phyloP scores from a whole-genome alignment of 2,888 invertebrate genomes.

The Acheta domesticus region DNA sequence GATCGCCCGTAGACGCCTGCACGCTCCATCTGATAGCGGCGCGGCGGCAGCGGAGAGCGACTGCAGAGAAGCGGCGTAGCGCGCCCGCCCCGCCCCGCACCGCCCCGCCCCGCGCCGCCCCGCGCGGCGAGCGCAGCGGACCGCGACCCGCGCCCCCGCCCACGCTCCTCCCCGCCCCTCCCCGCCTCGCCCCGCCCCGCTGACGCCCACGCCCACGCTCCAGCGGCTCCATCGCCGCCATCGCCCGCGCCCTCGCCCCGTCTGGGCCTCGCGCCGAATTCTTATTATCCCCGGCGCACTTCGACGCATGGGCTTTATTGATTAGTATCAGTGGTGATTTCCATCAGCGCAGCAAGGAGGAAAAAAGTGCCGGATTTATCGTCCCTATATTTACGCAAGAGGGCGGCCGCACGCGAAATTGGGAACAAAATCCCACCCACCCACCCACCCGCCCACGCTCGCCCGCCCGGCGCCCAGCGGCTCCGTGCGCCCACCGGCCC shows the following conservation, averaged over 20 bases:
- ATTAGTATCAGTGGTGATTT: slow-evolving; percentile 2
- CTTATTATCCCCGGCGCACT: slow-evolving; percentile 2
- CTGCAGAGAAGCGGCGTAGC: too few relatives aligned
- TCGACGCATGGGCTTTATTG: neutral
- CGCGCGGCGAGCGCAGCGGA: too few relatives aligned
- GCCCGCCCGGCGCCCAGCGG: neutral
- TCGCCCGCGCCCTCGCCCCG: neutral
- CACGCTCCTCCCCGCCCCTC: too few relatives aligned
- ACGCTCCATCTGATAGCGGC: too few relatives aligned
- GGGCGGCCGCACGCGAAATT: neutral
- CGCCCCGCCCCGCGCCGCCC: too few relatives aligned
- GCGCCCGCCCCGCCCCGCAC: too few relatives aligned
- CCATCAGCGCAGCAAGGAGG: slow-evolving; percentile 18
- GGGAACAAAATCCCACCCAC: slow-evolving; percentile 8
- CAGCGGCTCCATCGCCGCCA: neutral
- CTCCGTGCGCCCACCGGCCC: neutral
- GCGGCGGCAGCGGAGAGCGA: too few relatives aligned
- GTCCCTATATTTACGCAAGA: slow-evolving; percentile 10
- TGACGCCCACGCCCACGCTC: neutral
- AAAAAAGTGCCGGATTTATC: slow-evolving; percentile 9
- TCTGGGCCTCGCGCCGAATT: neutral
- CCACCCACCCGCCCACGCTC: neutral
- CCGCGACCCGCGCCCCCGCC: too few relatives aligned
- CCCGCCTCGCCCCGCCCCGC: too few relatives aligned
- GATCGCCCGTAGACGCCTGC: too few relatives aligned